Conservation (phyloP, 1,140 invertebrate species). For the Mamestra configurata region DNA sequence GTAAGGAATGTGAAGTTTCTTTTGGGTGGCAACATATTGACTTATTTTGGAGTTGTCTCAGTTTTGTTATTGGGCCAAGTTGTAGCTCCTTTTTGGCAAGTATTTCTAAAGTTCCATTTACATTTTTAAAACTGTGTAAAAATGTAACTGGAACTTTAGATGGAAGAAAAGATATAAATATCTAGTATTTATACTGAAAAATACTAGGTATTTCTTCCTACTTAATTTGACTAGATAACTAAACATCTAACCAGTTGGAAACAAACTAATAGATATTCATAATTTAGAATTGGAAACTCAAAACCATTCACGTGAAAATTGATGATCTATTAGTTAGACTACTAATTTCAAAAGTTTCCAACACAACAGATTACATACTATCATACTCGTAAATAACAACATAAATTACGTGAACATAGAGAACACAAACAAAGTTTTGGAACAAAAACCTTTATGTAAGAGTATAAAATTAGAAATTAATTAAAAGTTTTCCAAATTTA, state of each 20-base stretch:
- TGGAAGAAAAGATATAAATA: no score
- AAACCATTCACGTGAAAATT: background rate
- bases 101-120: no score
- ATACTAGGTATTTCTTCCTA: no score
- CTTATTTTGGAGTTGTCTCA: background rate
- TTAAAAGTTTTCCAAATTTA: conserved; percentile 49
- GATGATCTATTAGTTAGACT: background rate
- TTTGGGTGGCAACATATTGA: conserved; percentile 33
- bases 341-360: conserved; percentile 13
- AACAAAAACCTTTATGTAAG: conserved; percentile 20
- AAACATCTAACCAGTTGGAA: background rate
- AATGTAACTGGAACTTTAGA: no score
- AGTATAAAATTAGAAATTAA: conserved; percentile 50
- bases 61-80: conserved; percentile 15
- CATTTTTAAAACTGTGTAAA: no score
- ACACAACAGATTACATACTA: background rate
- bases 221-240: no score
- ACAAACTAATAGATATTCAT: background rate
- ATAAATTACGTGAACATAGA: background rate
- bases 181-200: no score
- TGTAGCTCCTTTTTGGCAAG: no score
- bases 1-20: conserved; percentile 40
- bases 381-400: background rate
- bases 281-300: background rate
- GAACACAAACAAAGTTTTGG: conserved; percentile 1